A percentile compares a stretch with the other conserved stretches of the same genome.
These are phyloP conservation scores for Ylistrum balloti DNA, from an alignment of 1,140 invertebrate genomes.

Conservation along the genomic window DNA sequence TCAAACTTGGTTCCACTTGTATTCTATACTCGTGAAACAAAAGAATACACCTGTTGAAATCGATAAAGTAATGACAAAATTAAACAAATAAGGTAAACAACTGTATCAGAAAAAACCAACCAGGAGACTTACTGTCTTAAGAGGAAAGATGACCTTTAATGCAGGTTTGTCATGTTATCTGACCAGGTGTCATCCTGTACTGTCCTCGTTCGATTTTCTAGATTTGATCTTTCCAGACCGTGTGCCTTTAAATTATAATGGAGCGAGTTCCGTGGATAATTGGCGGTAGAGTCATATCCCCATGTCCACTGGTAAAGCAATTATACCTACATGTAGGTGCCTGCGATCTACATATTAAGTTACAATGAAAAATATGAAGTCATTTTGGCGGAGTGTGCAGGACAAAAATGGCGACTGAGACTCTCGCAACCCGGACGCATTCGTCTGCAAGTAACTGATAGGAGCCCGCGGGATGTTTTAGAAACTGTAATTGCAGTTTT, in stretches of 20 bases:
- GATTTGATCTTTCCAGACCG: background rate
- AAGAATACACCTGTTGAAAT: too few relatives aligned
- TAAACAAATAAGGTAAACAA: too few relatives aligned
- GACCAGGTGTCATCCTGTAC: too few relatives aligned
- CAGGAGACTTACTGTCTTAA: too few relatives aligned
- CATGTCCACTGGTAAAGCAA: background rate
- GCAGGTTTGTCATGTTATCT: too few relatives aligned
- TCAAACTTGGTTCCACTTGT: too few relatives aligned
- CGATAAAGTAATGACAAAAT: too few relatives aligned
- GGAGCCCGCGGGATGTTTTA: background rate
- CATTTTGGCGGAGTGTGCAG: conserved; percentile 8
- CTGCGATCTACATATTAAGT: background rate
- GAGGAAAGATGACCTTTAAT: too few relatives aligned
- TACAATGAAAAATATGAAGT: background rate
- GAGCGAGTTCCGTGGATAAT: background rate
- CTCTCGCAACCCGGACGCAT: background rate
- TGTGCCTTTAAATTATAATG: background rate
- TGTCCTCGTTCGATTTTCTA: too few relatives aligned
- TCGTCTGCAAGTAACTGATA: background rate
- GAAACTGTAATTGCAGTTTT: background rate
- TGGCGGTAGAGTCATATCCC: background rate
- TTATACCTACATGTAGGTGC: background rate
- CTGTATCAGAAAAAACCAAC: too few relatives aligned
- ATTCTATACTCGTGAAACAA: too few relatives aligned
- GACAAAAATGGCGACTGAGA: conserved; percentile 17